These are phyloP conservation scores for Smutsia temminckii DNA, from an alignment of 2,797 vertebrate genomes.

Conservation along the genomic window DNA sequence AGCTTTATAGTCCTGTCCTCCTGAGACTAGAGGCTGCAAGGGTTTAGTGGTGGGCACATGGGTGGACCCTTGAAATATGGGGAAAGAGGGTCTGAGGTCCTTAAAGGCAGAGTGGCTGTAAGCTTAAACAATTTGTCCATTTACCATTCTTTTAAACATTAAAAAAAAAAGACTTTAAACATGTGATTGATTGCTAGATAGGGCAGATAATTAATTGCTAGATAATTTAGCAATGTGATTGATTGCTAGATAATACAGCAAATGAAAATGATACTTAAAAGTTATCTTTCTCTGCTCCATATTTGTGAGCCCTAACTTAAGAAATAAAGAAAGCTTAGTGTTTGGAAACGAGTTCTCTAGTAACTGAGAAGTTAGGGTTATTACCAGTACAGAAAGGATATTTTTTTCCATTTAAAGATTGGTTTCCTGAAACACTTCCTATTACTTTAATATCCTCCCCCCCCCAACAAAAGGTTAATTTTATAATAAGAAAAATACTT, in stretches of 20 bases:
- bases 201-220: too few relatives aligned
- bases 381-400: neutral
- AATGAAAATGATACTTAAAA: neutral
- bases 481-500: neutral
- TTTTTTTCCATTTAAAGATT: neutral
- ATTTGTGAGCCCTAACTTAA: neutral
- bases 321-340: neutral
- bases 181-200: neutral
- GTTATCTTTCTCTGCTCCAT: neutral
- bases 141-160: neutral
- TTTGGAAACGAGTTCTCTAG: neutral
- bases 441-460: neutral
- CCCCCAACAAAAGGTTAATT: neutral
- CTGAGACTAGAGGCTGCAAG: neutral
- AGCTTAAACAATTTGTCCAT: neutral
- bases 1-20: neutral
- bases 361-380: neutral
- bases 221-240: neutral
- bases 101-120: neutral
- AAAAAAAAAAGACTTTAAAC: neutral
- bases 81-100: neutral
- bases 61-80: fast-evolving
- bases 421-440: neutral
- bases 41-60: neutral
- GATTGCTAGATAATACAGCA: neutral